These are phyloP conservation scores for Amorpha juglandis DNA, from an alignment of 2,888 invertebrate genomes.

Conservation along the genomic window DNA sequence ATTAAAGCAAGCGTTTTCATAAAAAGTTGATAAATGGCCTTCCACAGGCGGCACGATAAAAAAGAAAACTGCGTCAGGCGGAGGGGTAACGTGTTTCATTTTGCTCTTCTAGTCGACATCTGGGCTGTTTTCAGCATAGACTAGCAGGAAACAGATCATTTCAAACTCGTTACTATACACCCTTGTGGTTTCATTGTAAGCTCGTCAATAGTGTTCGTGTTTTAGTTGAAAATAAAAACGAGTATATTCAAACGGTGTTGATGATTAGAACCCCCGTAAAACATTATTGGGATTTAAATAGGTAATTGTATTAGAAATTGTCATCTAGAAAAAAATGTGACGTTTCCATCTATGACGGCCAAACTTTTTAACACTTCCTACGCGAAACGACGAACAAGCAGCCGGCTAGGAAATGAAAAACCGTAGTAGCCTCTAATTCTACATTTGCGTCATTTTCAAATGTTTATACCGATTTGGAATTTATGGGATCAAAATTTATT, in stretches of 20 bases:
- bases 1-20: constrained; percentile 81
- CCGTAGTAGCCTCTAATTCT: too few species aligned
- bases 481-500: too few species aligned
- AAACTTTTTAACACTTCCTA: too few species aligned
- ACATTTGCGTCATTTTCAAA: too few species aligned
- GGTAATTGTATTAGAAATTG: too few species aligned
- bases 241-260: too few species aligned
- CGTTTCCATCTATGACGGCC: too few species aligned
- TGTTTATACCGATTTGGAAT: too few species aligned
- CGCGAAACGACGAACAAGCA: too few species aligned
- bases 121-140: constrained; percentile 67
- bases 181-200: constrained; percentile 35
- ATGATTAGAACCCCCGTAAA: background rate
- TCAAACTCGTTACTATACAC: constrained; percentile 17
- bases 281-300: too few species aligned
- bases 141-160: constrained; percentile 22
- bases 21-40: constrained; percentile 83
- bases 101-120: constrained; percentile 74
- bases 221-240: background rate
- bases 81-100: constrained; percentile 80
- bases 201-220: background rate
- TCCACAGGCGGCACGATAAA: constrained; percentile 76
- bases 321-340: too few species aligned
- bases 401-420: too few species aligned
- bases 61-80: constrained; percentile 74